Base-by-base conservation (phyloP, 2,888 invertebrate genomes). In the Strigamia crassipes region DNA sequence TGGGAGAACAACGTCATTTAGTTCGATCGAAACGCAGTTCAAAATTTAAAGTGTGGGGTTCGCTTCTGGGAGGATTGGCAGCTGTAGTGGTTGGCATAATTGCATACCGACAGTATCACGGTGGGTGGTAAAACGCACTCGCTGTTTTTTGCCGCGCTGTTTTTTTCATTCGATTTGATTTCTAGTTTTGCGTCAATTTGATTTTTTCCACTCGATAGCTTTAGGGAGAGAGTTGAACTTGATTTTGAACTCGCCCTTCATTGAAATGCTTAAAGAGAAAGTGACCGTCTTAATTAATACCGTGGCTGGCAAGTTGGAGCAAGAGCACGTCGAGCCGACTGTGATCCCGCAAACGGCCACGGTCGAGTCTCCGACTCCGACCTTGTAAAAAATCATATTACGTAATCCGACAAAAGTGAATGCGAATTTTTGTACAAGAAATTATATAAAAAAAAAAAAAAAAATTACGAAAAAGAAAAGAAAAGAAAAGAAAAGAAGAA, bases 1-100 rank as follows among this genome's bases (percentile, higher is more conserved):
- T 89, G 82, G 88, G 88, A 8, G 41, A 79, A 21, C 38, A 79
- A 79, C 42, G 15, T 13, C 38, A 66, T 8, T 12, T 66, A 12
- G 61, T 66, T 21, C 21, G 61, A 38, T 38, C 56, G 12, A 80
- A 73, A 38, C 56, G 23, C 21, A 77, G 46, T 12, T 38, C 41
- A 8, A 79, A 78, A 23, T 82, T 82, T 46, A 81, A 80, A 21
- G 80, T 83, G n/a, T 83, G 83, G 83, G 83, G 82, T 46, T 21
- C 78, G 18, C 12, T 83, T 13, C 27, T 82, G 15, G 83, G 83
- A 10, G 80, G 83, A 77, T n/a, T 83, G 12, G 83, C 83, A 23
- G 83, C 80, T 77, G 83, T 66, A 21, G 38, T 82, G 9, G 41
- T 82, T 9, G 83, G 83, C 56, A 73, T 83, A 23, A 38, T 82